Conservation (phyloP, 2,888 invertebrate genomes). For the Sericinus montela region DNA sequence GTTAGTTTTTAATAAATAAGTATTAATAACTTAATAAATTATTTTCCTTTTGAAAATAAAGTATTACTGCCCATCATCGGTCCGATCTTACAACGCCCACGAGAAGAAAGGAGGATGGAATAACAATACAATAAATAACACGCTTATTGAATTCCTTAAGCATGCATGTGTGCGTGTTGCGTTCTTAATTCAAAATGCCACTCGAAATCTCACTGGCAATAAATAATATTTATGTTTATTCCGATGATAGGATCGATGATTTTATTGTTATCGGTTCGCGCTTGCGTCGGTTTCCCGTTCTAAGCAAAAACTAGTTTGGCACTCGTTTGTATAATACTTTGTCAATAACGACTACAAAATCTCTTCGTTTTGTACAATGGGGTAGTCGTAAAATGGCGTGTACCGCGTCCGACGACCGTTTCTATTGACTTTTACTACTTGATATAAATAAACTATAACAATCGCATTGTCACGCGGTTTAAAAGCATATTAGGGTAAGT, state of each 20-base stretch:
- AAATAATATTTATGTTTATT: constrained; percentile 1
- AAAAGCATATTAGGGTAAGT: constrained; percentile 20
- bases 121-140: too few species aligned
- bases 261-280: background rate
- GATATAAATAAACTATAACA: constrained; percentile 48
- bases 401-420: constrained; percentile 19
- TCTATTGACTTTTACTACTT: constrained; percentile 53
- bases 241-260: background rate
- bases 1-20: too few species aligned
- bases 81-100: too few species aligned
- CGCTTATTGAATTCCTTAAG: too few species aligned
- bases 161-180: too few species aligned
- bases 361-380: constrained; percentile 4
- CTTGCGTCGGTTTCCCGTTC: background rate
- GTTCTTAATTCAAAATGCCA: background rate
- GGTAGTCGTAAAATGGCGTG: constrained; percentile 18
- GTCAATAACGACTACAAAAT: constrained; percentile 4
- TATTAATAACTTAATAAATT: too few species aligned
- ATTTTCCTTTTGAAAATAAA: too few species aligned
- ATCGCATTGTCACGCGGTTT: constrained; percentile 35
- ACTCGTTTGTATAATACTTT: background rate
- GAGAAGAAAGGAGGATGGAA: too few species aligned
- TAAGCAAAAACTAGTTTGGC: constrained; percentile 1
- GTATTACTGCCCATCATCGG: too few species aligned
- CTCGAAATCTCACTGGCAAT: background rate